Base-by-base conservation (phyloP, 2,113 vertebrate genomes). In the Clarias batrachus region DNA sequence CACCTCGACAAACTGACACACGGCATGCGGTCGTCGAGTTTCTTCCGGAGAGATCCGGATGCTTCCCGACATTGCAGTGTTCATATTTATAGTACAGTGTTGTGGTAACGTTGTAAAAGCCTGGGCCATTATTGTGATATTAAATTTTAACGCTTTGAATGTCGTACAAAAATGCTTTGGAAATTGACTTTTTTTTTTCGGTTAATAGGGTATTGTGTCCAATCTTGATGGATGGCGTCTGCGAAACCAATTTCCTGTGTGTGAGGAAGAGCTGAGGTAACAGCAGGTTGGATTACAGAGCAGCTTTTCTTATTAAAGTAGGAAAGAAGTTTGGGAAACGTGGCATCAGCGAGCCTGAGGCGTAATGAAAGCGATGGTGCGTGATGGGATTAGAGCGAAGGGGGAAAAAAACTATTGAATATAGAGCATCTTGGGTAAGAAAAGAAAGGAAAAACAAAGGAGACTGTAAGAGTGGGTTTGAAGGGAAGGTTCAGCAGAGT, bases 401-500 rank as follows among this genome's bases (percentile, higher is more conserved):
- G 2, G 6, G 84, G 84, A 76, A 56, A 25, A 80, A 11, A 82
- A 82, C 87, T 82, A 81, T 88, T 74, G 78, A 59, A 71, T 77
- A 87, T 83, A 83, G 7, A n/a, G 71, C 27, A 27, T 33, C 66
- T 25, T 3, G 13, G 70, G 68, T 27, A 23, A 87, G 68, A 83
- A 88, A 80, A 79, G 37, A 73, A 59, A n/a, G 41, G 57, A 41
- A 70, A 86, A 59, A 16, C 12, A 30, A n/a, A 68, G 66, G 30
- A 33, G 66, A 41, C 14, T 10, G 73, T 37, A 52, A 85, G 73
- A 76, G 89, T 88, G 87, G 85, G 88, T 63, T 70, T 5, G 78
- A 91, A 87, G 83, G 74, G 85, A 90, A 74, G 89, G 89, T 90
- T 93, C 90, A 90, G 86, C 52, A n/a, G 79, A 81, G 92, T 92